Evolutionary conservation across 2,888 invertebrate species (phyloP), one percentile per base, ranked within the genome.

Genomic region (Lapara coniferarum): DNA sequence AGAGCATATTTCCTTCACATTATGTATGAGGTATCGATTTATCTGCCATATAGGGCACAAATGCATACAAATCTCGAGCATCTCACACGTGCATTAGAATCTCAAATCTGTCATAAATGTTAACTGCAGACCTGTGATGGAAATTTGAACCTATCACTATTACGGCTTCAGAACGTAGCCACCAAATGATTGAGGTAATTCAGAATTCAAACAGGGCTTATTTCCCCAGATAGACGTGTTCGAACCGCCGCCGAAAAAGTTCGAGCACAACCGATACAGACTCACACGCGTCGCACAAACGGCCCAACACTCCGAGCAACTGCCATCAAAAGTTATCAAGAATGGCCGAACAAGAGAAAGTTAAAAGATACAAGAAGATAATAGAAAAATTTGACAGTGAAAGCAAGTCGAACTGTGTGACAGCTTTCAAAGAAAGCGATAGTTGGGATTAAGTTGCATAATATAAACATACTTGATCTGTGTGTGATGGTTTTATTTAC

Each of bases 361-460:
- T 16, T 16, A 63, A 10, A 19, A 19, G 19, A 49, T n/a, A 63
- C 46, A 63, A 63, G 63, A 57, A 57, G 57, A 63, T 49, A 10
- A 13, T 13, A 63, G 46, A 63, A 63, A 63, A 46, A 49, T 46
- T 46, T 44, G 46, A 63, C 14, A 74, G 70, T 25, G 74, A 72
- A 46, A 74, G 74, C 25, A 77, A 77, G 46, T 67, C 74, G 7
- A 74, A 77, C 16, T 79, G 82, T 67, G 83, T 84, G 12, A 57
- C 78, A 2, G 81, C 81, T 66, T 86, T 86, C 74, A 81, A 81
- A 69, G 85, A 86, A 72, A 86, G 83, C 70, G 84, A 84, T 69
- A 81, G 75, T 79, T 85, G 85, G 85, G 85, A 85, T 74, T 85
- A 81, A 78, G 69, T 51, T 63, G 1, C 44, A 59, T 63, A 49